phyloP scores from a whole-genome alignment of 2,888 invertebrate species.

The Myopa tessellatipennis region DNA sequence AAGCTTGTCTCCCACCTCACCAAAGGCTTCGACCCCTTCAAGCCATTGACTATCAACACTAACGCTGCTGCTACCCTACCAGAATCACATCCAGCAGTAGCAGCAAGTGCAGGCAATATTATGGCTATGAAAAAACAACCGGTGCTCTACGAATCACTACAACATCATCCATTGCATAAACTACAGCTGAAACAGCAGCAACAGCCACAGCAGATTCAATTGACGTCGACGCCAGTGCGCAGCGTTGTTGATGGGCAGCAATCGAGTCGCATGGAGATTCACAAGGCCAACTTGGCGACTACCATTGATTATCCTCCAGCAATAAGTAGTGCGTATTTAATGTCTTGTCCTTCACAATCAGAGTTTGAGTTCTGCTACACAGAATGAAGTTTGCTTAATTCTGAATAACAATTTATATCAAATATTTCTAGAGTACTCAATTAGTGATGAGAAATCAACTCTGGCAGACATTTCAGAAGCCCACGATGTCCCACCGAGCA shows the following conservation, averaged over 20 bases:
- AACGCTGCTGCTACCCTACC: conserved; percentile 42
- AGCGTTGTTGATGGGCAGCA: conserved; percentile 61
- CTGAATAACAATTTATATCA: background rate
- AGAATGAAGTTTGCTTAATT: too few relatives aligned
- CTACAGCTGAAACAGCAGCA: conserved; percentile 50
- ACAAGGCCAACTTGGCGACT: conserved; percentile 63
- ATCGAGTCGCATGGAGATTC: conserved; percentile 64
- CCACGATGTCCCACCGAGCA: conserved; percentile 47
- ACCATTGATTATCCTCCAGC: conserved; percentile 59
- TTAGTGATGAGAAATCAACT: conserved; percentile 53
- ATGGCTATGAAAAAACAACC: conserved; percentile 56
- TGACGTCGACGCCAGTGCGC: background rate
- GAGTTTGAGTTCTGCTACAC: background rate
- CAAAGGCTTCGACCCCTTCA: conserved; percentile 66
- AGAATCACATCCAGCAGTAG: background rate
- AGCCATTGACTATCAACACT: conserved; percentile 64
- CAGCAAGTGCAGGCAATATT: conserved; percentile 44
- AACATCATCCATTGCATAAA: conserved; percentile 62
- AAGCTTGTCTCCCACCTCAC: conserved; percentile 65
- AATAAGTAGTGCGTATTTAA: conserved; percentile 19
- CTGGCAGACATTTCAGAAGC: conserved; percentile 62
- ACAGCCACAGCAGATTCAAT: conserved; percentile 31
- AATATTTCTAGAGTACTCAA: conserved; percentile 43
- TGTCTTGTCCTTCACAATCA: background rate
- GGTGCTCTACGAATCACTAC: conserved; percentile 62